Base-by-base conservation (phyloP, 1,140 invertebrate species). In the Lepidotrigona ventralis region DNA sequence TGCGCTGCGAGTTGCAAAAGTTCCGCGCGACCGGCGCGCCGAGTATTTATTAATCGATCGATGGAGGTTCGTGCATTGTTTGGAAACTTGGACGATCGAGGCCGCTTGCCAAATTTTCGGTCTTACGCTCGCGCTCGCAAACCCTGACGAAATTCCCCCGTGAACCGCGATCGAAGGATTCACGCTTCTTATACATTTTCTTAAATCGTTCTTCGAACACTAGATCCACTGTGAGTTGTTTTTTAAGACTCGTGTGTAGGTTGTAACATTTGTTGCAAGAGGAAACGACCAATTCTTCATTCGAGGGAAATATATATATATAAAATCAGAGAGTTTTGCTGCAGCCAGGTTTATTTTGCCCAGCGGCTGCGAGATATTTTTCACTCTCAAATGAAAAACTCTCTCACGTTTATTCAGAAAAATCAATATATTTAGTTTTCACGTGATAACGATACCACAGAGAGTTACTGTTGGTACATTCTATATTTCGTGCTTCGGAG, bases 1-100 rank as follows among this genome's bases (percentile, higher is more conserved):
- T 58, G 14, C 29, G 12, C 33, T n/a, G 69, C 29, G 23, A 15
- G 51, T 23, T 51, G 15, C 46, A 5, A 17, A 51, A 73, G 1
- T 53, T 66, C 56, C 63, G 73, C 63, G 53, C 80, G 63, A 69
- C 14, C 64, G 74, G 23, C 58, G 26, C 68, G 19, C 39, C 29
- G 33, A n/a, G 53, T 64, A 56, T 56, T 74, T 82, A 77, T 82
- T 77, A 77, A 53, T 6, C 63, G 80, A 82, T 82, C 80, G 74
- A 77, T 82, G 77, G 58, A n/a, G n/a, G 21, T 76, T n/a, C 51
- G 63, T 29, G 12, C 33, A 60, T 75, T 77, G 64, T 77, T 77
- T 64, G 19, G 63, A 11, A 68, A 69, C 63, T 76, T 76, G 0
- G 53, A 54, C 58, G n/a, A n/a, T 26, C 74, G 74, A 46, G 60